phyloP scores from a whole-genome alignment of 2,797 vertebrate species.

The Paguma larvata region DNA sequence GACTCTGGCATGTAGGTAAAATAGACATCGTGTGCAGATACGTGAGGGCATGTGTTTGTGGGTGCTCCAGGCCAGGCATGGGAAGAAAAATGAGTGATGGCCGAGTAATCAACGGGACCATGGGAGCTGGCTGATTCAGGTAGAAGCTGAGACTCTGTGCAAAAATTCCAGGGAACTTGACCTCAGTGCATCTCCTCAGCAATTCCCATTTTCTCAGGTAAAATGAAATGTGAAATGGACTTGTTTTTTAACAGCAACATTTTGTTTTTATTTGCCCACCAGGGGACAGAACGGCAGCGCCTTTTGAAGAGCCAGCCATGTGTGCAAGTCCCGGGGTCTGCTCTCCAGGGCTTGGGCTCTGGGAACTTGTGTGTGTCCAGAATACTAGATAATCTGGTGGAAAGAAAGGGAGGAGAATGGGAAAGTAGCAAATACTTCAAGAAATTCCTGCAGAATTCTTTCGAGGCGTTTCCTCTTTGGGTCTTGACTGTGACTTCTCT shows the following conservation, averaged over 20 bases:
- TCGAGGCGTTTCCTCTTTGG: not conserved
- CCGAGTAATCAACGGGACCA: not conserved
- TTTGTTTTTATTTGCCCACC: conserved; percentile 64
- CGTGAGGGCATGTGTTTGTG: not conserved
- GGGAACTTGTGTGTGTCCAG: not conserved
- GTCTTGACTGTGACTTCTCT: not conserved
- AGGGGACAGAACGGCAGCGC: not conserved
- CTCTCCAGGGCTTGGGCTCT: not conserved
- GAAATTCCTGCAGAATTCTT: not conserved
- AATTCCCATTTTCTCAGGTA: conserved; percentile 70
- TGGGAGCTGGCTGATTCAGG: not conserved
- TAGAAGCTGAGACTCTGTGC: not conserved
- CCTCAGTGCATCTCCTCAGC: not conserved
- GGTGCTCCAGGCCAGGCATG: not conserved
- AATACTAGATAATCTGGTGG: not conserved
- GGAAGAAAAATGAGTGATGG: not conserved
- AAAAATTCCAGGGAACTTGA: conserved; percentile 13
- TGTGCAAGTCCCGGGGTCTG: not conserved
- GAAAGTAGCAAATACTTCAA: not conserved
- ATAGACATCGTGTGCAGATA: not conserved
- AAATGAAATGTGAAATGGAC: conserved; percentile 71
- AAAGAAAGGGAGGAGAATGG: not conserved
- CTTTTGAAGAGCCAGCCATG: conserved; percentile 18
- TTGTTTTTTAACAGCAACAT: conserved; percentile 19
- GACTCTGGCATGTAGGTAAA: not conserved